Evolutionary conservation across 2,797 vertebrate species (phyloP), one percentile per base, ranked within the genome.

Genomic region (Nannoperca obscura): DNA sequence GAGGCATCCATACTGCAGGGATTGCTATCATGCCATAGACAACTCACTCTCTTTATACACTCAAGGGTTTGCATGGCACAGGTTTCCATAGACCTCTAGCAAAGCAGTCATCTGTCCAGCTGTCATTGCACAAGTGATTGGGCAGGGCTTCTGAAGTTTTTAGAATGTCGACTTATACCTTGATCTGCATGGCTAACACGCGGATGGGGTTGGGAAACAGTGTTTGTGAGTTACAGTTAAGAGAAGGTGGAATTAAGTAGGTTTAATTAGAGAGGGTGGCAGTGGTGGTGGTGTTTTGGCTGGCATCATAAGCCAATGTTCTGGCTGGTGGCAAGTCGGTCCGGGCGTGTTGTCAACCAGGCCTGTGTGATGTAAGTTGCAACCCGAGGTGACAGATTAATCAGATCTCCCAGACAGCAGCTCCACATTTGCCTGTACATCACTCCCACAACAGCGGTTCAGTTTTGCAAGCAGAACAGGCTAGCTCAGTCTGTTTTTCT

Each of bases 401-500:
- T 89, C 74, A 82, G 83, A 76, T 82, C 72, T 87, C 74, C 53
- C 81, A 87, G 80, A 78, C 81, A 76, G 63, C 70, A 78, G 63
- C 69, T 55, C 58, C 38, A 76, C 77, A 66, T 86, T 82, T 79
- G 81, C 77, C 55, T 83, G 61, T 65, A 53, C 74, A 83, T 82
- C 74, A 57, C 10, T 71, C 72, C 75, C 68, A 76, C 74, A 74
- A 76, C 69, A 82, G 54, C 44, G 20, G 67, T 34, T 52, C 40
- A 83, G 78, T 81, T 83, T 73, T 86, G 68, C 74, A 84, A 81
- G 71, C 78, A 63, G 47, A 67, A 36, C 72, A 74, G 46, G 60
- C 72, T 74, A 66, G 54, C 84, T 83, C 74, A 75, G 71, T 79
- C 74, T 92, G 88, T 93, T 93, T 92, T 81, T 66, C 66, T 94